These are phyloP conservation scores for Cinclus mexicanus DNA, from an alignment of 2,113 vertebrate species.

Conservation along the genomic window DNA sequence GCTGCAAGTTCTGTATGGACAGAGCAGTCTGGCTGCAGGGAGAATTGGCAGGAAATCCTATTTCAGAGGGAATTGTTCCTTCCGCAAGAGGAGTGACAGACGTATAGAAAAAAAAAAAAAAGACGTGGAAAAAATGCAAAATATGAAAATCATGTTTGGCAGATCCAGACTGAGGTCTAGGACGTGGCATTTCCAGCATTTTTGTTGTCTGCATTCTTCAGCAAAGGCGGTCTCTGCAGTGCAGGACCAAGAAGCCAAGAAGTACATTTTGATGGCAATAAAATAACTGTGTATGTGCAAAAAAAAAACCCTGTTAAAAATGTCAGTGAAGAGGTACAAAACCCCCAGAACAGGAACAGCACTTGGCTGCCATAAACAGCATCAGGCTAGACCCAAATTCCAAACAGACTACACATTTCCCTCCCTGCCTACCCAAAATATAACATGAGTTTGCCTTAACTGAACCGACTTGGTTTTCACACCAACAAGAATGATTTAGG, in stretches of 20 bases:
- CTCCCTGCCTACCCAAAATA: constrained; percentile 32
- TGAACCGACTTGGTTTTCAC: constrained; percentile 27
- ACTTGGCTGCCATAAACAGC: constrained; percentile 23
- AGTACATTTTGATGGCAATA: background rate
- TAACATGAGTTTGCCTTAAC: background rate
- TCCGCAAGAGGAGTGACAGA: background rate
- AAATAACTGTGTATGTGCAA: background rate
- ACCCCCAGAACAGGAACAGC: constrained; percentile 13
- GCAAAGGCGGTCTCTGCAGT: background rate
- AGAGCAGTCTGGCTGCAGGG: background rate
- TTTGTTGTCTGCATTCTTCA: constrained; percentile 46
- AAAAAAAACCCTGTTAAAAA: background rate
- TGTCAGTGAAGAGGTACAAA: background rate
- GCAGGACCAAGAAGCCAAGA: background rate
- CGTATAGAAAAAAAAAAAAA: background rate
- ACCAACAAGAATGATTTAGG: background rate
- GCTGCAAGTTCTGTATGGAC: background rate
- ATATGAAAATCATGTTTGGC: constrained; percentile 52
- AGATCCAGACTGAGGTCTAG: constrained; percentile 4
- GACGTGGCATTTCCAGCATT: constrained; percentile 25
- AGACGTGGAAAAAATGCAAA: background rate
- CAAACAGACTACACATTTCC: constrained; percentile 15
- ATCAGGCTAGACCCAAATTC: constrained; percentile 32
- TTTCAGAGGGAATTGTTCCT: constrained; percentile 32
- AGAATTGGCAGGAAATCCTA: constrained; percentile 13